Percentiles rank a stretch among this genome's conserved stretches.
These are phyloP conservation scores for Gallinago paraguaiae DNA, from an alignment of 2,113 vertebrate species.

Conservation along the genomic window DNA sequence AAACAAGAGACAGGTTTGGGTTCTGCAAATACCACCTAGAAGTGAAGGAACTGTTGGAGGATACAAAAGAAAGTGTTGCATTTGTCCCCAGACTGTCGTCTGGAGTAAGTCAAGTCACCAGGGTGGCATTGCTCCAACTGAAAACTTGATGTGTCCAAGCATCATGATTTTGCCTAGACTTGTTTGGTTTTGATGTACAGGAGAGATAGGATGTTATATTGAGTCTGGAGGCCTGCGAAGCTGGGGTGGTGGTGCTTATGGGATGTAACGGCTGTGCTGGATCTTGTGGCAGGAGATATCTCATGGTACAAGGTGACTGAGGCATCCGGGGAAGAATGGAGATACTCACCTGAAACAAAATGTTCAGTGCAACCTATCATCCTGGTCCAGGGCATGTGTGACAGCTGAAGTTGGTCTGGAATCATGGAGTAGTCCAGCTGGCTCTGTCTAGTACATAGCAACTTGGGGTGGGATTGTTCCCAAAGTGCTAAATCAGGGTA, in stretches of 20 bases:
- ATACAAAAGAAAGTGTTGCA: not conserved
- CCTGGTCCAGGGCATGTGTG: not conserved
- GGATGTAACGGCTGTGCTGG: not conserved
- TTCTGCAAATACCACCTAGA: not conserved
- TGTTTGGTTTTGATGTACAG: not conserved
- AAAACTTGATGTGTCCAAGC: not conserved
- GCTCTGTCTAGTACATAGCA: not conserved
- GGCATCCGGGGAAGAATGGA: not conserved
- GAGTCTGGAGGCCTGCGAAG: not conserved
- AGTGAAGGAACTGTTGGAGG: not conserved
- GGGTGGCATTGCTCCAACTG: not conserved
- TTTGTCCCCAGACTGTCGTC: not conserved
- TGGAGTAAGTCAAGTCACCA: not conserved
- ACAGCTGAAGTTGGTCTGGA: not conserved
- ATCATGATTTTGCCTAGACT: not conserved
- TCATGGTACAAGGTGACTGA: not conserved
- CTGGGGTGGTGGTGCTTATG: not conserved
- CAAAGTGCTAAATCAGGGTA: not conserved
- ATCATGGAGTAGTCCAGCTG: not conserved
- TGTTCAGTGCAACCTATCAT: not conserved
- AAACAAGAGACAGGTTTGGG: not conserved
- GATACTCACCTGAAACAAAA: not conserved
- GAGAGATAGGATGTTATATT: not conserved
- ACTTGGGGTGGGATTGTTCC: not conserved
- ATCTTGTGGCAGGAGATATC: not conserved